Conservation (phyloP, 2,113 vertebrate genomes). For the Anolis carolinensis region DNA sequence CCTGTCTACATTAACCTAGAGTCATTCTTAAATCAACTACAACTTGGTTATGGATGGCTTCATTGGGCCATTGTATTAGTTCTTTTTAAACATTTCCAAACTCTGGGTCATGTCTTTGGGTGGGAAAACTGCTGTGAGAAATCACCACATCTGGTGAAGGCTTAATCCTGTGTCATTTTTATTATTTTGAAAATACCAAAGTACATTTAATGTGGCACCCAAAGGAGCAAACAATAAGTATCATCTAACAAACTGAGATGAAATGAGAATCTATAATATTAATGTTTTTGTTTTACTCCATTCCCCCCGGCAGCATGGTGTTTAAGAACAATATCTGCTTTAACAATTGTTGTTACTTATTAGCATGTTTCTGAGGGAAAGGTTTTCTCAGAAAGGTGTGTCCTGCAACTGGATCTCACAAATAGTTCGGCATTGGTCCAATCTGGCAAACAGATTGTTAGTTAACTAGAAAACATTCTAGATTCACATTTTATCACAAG, state of each 20-base stretch:
- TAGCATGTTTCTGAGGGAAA: neutral
- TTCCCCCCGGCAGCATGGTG: neutral
- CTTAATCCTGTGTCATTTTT: neutral
- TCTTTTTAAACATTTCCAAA: no score
- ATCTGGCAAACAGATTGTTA: constrained; percentile 9
- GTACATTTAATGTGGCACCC: neutral
- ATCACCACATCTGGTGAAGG: neutral
- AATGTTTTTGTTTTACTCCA: neutral
- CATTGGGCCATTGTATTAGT: no score
- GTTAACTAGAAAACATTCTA: neutral
- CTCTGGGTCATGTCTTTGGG: neutral
- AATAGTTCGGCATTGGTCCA: neutral
- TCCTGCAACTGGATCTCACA: constrained; percentile 11
- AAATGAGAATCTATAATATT: neutral
- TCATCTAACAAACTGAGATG: neutral
- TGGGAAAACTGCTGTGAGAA: neutral
- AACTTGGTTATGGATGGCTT: no score
- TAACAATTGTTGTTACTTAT: constrained; percentile 8
- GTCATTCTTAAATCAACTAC: no score
- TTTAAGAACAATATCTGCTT: neutral
- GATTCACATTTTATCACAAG: neutral
- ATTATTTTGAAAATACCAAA: neutral
- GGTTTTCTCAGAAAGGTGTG: neutral
- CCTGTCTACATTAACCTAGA: no score
- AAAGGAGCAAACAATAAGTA: neutral